Percentiles rank a stretch among this genome's conserved stretches.
These are phyloP conservation scores for Holcopasites calliopsidis DNA, from an alignment of 1,140 invertebrate species.

Conservation along the genomic window DNA sequence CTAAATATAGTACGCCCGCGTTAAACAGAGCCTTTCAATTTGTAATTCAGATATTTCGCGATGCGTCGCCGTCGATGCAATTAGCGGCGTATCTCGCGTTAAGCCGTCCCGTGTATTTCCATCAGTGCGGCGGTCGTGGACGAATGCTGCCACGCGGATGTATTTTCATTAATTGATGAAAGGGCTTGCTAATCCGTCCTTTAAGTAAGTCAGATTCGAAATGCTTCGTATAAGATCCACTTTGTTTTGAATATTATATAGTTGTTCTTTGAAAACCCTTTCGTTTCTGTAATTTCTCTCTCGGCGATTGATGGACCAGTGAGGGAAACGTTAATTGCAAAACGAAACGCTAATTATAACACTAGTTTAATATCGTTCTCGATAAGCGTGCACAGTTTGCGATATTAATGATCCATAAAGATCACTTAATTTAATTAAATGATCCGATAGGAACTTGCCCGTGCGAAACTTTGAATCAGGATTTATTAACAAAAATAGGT, in stretches of 20 bases:
- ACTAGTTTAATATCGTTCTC: neutral
- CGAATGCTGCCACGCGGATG: neutral
- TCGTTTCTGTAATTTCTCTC: too few species aligned
- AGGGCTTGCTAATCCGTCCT: too few species aligned
- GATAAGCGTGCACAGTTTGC: neutral
- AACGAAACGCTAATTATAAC: too few species aligned
- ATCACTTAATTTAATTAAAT: neutral
- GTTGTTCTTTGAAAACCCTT: too few species aligned
- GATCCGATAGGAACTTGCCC: neutral
- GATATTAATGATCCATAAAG: neutral
- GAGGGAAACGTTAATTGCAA: neutral
- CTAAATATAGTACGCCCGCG: constrained; percentile 41
- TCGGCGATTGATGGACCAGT: too few species aligned
- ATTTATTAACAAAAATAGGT: neutral
- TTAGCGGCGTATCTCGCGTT: neutral
- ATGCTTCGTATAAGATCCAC: too few species aligned
- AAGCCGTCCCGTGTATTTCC: too few species aligned
- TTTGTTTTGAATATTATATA: too few species aligned
- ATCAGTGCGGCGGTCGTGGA: neutral
- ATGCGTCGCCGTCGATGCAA: neutral
- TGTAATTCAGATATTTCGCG: constrained; percentile 10
- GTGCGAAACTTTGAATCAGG: neutral
- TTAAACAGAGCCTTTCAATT: constrained; percentile 38
- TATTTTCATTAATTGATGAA: neutral
- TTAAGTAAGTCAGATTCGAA: too few species aligned